A percentile compares a stretch with the other conserved stretches of the same genome.
Conservation (phyloP, 2,797 vertebrate species). For the Amazona finschi region DNA sequence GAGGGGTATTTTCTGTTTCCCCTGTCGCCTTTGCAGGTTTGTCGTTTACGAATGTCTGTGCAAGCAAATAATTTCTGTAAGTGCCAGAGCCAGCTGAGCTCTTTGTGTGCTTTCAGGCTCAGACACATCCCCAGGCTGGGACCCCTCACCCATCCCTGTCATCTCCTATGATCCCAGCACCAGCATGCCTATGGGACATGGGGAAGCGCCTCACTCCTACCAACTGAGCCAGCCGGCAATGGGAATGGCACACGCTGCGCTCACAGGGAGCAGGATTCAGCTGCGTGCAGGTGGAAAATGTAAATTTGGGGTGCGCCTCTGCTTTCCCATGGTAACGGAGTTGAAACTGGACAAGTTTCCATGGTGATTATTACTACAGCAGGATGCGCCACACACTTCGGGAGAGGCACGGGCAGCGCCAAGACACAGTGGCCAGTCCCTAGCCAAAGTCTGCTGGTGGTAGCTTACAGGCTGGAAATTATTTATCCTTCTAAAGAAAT, state of each 20-base stretch:
- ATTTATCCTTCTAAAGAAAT: background rate
- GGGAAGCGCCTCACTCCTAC: background rate
- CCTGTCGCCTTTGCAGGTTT: background rate
- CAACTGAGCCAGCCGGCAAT: fast-evolving
- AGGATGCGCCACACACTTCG: conserved; percentile 41
- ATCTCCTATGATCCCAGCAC: background rate
- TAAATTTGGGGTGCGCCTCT: background rate
- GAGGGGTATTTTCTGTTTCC: background rate
- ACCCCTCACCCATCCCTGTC: background rate
- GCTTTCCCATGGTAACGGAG: conserved; percentile 68
- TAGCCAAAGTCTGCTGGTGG: background rate
- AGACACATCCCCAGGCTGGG: background rate
- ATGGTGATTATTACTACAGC: conserved; percentile 56
- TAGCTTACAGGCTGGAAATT: background rate
- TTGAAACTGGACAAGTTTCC: conserved; percentile 69
- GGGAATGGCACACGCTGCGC: background rate
- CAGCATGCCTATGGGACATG: fast-evolving
- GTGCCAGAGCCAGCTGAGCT: background rate
- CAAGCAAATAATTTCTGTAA: background rate
- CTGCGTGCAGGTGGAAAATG: background rate
- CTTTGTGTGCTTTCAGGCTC: fast-evolving
- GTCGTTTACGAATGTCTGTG: background rate
- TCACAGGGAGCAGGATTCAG: background rate
- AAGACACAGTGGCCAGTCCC: background rate
- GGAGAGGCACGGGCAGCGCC: background rate